Evolutionary conservation across 2,888 invertebrate genomes (phyloP).

Genomic region (Erebia aethiops): DNA sequence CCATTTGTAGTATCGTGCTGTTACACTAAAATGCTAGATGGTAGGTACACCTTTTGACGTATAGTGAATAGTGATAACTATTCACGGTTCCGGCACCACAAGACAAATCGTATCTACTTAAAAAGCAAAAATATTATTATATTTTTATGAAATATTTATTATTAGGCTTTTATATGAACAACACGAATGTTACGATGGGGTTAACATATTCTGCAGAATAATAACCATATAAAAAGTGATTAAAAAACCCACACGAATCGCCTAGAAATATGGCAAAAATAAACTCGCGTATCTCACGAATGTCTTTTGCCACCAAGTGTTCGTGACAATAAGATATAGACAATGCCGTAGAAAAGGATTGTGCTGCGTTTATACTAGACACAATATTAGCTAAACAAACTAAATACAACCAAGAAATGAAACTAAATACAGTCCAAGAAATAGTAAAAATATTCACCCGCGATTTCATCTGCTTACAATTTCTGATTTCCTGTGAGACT

Average conservation of each 20-base stretch:
- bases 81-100: not conserved
- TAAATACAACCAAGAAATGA: no score
- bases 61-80: not conserved
- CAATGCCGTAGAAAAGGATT: slow-evolving; percentile 77
- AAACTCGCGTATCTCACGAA: slow-evolving; percentile 77
- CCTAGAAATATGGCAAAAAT: slow-evolving; percentile 71
- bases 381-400: not conserved
- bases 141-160: not conserved
- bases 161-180: slow-evolving; percentile 44
- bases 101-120: not conserved
- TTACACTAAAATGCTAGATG: not conserved
- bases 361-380: slow-evolving; percentile 58
- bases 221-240: no score
- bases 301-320: slow-evolving; percentile 78
- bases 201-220: no score
- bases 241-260: slow-evolving; percentile 49
- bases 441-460: not conserved
- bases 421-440: no score
- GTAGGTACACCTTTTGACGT: not conserved
- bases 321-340: slow-evolving; percentile 80
- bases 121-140: not conserved
- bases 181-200: no score
- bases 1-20: not conserved
- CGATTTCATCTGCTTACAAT: no score
- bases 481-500: no score